phyloP scores from a whole-genome alignment of 2,888 invertebrate genomes.

The Perizoma flavofasciatum region DNA sequence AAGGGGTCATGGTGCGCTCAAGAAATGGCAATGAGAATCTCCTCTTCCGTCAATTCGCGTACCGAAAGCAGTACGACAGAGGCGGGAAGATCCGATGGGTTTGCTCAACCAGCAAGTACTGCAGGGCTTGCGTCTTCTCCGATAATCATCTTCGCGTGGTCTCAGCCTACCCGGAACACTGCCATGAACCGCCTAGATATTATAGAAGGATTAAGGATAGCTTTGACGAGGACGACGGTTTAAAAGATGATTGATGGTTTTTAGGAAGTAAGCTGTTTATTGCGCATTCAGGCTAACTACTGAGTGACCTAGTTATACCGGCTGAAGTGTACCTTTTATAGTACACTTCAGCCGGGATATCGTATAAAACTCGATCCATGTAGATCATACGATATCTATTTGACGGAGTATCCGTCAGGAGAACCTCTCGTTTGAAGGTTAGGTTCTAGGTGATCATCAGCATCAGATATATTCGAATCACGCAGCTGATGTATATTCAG shows the following conservation, averaged over 20 bases:
- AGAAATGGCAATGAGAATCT: slow-evolving; percentile 58
- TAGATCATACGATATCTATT: too few species aligned
- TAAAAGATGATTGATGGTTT: not conserved
- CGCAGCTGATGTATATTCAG: too few species aligned
- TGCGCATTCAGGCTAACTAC: not conserved
- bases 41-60: slow-evolving; percentile 52
- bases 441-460: too few species aligned
- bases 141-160: slow-evolving; percentile 44
- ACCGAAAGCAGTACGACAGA: slow-evolving; percentile 51
- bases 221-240: not conserved
- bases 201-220: slow-evolving; percentile 33
- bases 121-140: slow-evolving; percentile 52
- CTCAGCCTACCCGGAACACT: slow-evolving; percentile 46
- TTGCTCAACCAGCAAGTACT: slow-evolving; percentile 55
- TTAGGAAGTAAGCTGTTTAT: not conserved
- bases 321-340: too few species aligned
- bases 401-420: too few species aligned
- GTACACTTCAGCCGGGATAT: too few species aligned
- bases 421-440: too few species aligned
- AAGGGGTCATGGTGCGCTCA: slow-evolving; percentile 48
- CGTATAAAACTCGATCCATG: too few species aligned
- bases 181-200: slow-evolving; percentile 54
- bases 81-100: slow-evolving; percentile 49
- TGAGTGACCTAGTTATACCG: too few species aligned
- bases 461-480: too few species aligned